phyloP scores from a whole-genome alignment of 2,113 vertebrate genomes.

The Paratilapia polleni region DNA sequence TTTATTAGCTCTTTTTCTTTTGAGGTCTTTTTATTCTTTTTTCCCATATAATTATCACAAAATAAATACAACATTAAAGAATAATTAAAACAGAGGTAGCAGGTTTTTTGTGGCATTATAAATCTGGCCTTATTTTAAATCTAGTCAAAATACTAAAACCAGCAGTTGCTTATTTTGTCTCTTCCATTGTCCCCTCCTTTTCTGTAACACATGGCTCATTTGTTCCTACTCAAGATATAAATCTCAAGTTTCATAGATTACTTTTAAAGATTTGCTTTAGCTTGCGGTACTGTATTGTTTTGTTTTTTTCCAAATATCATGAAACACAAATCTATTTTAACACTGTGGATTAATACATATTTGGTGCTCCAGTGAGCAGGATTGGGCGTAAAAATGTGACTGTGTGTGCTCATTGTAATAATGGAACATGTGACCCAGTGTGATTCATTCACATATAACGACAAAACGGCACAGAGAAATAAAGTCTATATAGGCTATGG shows the following conservation, averaged over 20 bases:
- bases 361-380: background rate
- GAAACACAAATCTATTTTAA: too few species aligned
- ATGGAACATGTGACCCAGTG: background rate
- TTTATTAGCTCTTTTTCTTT: too few species aligned
- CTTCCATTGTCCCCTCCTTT: background rate
- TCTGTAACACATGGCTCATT: background rate
- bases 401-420: background rate
- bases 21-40: background rate
- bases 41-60: fast-evolving
- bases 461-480: background rate
- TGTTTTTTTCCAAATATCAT: too few species aligned
- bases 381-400: background rate
- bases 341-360: background rate
- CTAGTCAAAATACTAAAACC: fast-evolving
- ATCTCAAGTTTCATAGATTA: too few species aligned
- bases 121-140: background rate
- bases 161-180: background rate
- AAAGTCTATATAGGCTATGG: background rate
- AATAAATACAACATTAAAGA: fast-evolving
- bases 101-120: background rate
- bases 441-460: background rate
- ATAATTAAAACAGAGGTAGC: background rate
- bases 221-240: background rate
- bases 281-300: too few species aligned
- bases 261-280: too few species aligned